A percentile compares a stretch with the other conserved stretches of the same genome.
phyloP scores from a whole-genome alignment of 1,140 invertebrate species.

The Drosophila parvula region DNA sequence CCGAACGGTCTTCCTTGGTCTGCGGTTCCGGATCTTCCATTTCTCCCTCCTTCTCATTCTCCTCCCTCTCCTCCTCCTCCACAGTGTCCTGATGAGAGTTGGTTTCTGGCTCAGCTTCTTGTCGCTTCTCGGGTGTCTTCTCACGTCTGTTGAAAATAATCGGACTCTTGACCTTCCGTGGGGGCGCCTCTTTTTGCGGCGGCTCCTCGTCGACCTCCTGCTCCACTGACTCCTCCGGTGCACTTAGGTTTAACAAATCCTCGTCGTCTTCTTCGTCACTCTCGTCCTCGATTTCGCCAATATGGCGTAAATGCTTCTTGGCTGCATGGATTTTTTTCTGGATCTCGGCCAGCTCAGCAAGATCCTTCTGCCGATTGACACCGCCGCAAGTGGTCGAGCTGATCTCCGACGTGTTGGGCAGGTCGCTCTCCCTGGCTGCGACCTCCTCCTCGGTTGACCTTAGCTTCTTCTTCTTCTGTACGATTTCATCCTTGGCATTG shows the following conservation, averaged over 20 bases:
- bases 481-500: conserved; percentile 67
- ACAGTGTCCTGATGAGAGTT: not conserved
- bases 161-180: conserved; percentile 68
- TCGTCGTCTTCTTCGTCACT: conserved; percentile 80
- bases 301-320: conserved; percentile 84
- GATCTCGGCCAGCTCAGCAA: conserved; percentile 70
- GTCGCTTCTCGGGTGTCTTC: conserved; percentile 38
- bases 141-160: conserved; percentile 72
- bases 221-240: conserved; percentile 73
- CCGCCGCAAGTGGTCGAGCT: conserved; percentile 59
- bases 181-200: conserved; percentile 10
- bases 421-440: conserved; percentile 81
- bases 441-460: conserved; percentile 42
- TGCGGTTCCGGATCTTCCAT: conserved; percentile 3
- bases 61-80: not conserved
- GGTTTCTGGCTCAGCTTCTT: conserved; percentile 1
- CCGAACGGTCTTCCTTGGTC: conserved; percentile 43
- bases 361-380: conserved; percentile 80
- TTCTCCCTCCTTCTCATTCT: not conserved
- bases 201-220: conserved; percentile 18
- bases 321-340: conserved; percentile 85
- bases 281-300: conserved; percentile 69
- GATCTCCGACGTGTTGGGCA: conserved; percentile 84
- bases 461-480: conserved; percentile 75
- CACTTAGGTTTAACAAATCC: conserved; percentile 87